Conservation (phyloP, 1,140 invertebrate genomes). For the Oscheius sp. region DNA sequence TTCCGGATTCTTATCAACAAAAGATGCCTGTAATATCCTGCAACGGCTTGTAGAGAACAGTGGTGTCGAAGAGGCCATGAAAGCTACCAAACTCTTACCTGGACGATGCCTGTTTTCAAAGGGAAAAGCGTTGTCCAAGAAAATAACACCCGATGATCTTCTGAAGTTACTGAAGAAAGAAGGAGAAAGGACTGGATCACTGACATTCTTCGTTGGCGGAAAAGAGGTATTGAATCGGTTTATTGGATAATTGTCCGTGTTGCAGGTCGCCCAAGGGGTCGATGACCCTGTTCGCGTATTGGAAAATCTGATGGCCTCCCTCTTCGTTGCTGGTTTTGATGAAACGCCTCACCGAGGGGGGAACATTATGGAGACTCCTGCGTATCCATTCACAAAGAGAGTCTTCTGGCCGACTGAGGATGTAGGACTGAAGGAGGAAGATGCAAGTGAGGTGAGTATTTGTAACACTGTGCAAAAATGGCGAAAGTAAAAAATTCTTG, state of each 20-base stretch:
- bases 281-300: conserved; percentile 11
- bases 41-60: no score
- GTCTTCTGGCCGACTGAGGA: conserved; percentile 22
- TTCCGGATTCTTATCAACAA: not conserved
- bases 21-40: not conserved
- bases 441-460: not conserved
- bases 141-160: not conserved
- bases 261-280: no score
- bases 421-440: not conserved
- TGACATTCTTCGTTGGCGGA: not conserved
- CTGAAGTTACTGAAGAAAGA: conserved; percentile 11
- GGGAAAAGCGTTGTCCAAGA: not conserved
- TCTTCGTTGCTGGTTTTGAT: conserved; percentile 16
- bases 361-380: conserved; percentile 12
- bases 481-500: not conserved
- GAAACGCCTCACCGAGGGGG: not conserved
- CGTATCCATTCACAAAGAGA: conserved; percentile 30
- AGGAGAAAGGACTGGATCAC: not conserved
- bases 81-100: not conserved
- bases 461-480: no score
- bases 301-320: not conserved
- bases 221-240: not conserved
- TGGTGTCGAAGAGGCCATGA: not conserved
- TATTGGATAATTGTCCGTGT: no score
- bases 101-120: not conserved